These are phyloP conservation scores for Cryptomyrus ogoouensis DNA, from an alignment of 2,113 vertebrate species.

Conservation along the genomic window DNA sequence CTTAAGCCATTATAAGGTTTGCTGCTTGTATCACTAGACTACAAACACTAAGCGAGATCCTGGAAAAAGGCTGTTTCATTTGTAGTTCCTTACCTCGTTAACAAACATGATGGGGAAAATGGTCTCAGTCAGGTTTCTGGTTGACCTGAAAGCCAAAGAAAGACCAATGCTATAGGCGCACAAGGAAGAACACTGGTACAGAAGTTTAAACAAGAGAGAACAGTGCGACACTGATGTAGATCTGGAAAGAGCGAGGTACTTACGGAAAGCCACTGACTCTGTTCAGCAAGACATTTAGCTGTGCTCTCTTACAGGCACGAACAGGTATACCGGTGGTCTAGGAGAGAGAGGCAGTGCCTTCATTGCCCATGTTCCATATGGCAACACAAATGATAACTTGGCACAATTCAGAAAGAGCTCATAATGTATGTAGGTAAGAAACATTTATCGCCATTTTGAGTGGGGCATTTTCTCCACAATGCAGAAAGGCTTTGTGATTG, in stretches of 20 bases:
- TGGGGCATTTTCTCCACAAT: background rate
- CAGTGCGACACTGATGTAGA: background rate
- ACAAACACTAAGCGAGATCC: background rate
- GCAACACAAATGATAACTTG: background rate
- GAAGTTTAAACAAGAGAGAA: background rate
- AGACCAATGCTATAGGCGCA: background rate
- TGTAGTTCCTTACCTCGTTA: conserved; percentile 59
- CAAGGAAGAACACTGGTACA: background rate
- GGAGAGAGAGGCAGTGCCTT: background rate
- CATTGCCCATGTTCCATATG: background rate
- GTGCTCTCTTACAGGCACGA: conserved; percentile 67
- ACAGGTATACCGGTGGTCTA: conserved; percentile 66
- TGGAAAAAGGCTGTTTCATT: background rate
- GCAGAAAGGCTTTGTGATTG: background rate
- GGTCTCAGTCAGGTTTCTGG: conserved; percentile 56
- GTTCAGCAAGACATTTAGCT: conserved; percentile 66
- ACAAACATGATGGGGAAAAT: conserved; percentile 73
- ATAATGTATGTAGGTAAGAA: background rate
- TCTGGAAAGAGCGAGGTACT: conserved; percentile 33
- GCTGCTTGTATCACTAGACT: background rate
- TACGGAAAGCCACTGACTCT: conserved; percentile 63
- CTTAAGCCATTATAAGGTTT: background rate
- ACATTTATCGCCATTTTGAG: background rate
- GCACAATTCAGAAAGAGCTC: background rate
- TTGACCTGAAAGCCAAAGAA: conserved; percentile 44